Evolutionary conservation across 2,113 vertebrate genomes (phyloP).

Genomic region (Polypterus bichir): DNA sequence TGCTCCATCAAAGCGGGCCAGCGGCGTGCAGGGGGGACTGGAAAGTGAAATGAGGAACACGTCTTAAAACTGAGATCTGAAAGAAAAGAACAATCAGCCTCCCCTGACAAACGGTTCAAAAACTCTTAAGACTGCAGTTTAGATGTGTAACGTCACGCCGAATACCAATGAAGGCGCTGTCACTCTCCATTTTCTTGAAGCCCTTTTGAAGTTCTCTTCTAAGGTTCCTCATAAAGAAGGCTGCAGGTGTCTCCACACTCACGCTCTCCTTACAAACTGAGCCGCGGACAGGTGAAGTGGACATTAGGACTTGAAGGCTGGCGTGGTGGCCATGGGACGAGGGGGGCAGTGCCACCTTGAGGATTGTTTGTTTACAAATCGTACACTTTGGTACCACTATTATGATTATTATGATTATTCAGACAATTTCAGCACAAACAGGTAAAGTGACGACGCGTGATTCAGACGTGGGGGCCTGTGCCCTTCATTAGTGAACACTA

Average conservation of each 20-base stretch:
- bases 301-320: no score
- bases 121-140: slow-evolving; percentile 56
- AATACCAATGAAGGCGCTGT: slow-evolving; percentile 68
- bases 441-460: no score
- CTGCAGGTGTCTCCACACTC: slow-evolving; percentile 23
- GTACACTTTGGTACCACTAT: no score
- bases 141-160: slow-evolving; percentile 53
- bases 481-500: no score
- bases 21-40: slow-evolving; percentile 25
- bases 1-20: slow-evolving; percentile 44
- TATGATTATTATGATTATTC: no score
- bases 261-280: no score
- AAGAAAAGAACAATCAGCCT: slow-evolving; percentile 60
- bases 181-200: slow-evolving; percentile 56
- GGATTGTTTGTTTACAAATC: no score
- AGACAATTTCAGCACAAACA: no score
- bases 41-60: slow-evolving; percentile 49
- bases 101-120: slow-evolving; percentile 69
- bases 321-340: no score
- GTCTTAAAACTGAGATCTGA: slow-evolving; percentile 58
- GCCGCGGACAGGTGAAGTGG: no score
- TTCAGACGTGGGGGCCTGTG: no score
- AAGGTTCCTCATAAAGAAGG: slow-evolving; percentile 23
- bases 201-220: slow-evolving; percentile 56
- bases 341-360: no score